phyloP scores from a whole-genome alignment of 1,140 invertebrate species.

The Drosophila baimaii region DNA sequence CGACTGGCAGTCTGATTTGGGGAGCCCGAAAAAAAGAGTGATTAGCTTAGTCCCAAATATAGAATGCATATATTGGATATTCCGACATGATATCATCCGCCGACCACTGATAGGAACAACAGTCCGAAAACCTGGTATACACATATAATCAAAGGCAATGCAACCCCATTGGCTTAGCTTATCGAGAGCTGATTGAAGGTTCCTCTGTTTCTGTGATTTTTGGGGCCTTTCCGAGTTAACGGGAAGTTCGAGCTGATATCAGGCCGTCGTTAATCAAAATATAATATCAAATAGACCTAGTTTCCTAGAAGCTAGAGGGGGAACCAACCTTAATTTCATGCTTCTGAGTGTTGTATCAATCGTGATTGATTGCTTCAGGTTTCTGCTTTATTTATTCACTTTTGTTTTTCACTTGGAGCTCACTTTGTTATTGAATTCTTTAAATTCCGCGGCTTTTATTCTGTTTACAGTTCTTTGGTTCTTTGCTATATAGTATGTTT shows the following conservation, averaged over 20 bases:
- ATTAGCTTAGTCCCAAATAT: conserved; percentile 34
- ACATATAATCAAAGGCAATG: conserved; percentile 4
- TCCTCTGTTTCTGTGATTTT: conserved; percentile 33
- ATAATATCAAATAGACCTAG: conserved; percentile 7
- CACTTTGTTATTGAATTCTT: conserved; percentile 58
- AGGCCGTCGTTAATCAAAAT: conserved; percentile 10
- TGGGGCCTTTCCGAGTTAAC: conserved; percentile 4
- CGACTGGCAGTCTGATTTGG: conserved; percentile 38
- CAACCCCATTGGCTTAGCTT: conserved; percentile 40
- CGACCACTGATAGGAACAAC: conserved; percentile 22
- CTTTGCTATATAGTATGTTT: conserved; percentile 48
- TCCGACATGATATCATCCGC: conserved; percentile 41
- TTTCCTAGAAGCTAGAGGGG: neutral
- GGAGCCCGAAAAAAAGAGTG: conserved; percentile 27
- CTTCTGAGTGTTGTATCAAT: conserved; percentile 69
- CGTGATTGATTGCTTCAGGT: conserved; percentile 36
- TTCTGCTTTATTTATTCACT: conserved; percentile 31
- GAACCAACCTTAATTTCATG: conserved; percentile 69
- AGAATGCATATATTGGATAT: conserved; percentile 39
- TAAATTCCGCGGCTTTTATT: conserved; percentile 45
- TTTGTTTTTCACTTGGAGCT: conserved; percentile 25
- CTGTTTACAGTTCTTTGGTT: conserved; percentile 66
- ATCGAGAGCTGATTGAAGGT: conserved; percentile 51
- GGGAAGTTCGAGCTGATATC: conserved; percentile 24
- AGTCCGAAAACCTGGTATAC: conserved; percentile 11